These are phyloP conservation scores for Trichonephila clavipes DNA, from an alignment of 1,140 invertebrate genomes.

Conservation along the genomic window DNA sequence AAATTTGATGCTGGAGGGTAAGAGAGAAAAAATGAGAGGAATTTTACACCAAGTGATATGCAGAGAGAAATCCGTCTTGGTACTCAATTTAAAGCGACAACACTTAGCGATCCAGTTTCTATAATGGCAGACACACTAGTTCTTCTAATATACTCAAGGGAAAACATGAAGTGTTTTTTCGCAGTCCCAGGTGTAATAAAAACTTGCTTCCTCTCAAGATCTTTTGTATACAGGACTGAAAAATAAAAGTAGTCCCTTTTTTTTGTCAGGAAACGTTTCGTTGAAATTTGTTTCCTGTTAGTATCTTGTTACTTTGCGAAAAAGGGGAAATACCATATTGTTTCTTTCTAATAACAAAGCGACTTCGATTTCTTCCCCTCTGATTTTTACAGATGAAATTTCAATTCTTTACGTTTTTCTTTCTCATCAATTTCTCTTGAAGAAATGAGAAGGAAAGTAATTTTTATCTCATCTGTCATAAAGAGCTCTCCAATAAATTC, in stretches of 20 bases:
- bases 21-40: not conserved
- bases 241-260: constrained; percentile 3
- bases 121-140: constrained; percentile 52
- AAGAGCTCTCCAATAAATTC: too few species aligned
- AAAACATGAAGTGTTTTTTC: constrained; percentile 4
- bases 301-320: constrained; percentile 6
- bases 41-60: not conserved
- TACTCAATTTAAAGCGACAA: constrained; percentile 65
- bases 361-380: not conserved
- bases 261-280: constrained; percentile 4
- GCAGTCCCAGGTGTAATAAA: constrained; percentile 54
- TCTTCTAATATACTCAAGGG: constrained; percentile 53
- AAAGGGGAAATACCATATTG: not conserved
- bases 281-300: constrained; percentile 39
- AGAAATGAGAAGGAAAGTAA: not conserved
- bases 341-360: not conserved
- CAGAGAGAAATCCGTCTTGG: not conserved
- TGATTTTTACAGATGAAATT: not conserved
- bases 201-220: constrained; percentile 46
- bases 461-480: too few species aligned
- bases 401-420: not conserved
- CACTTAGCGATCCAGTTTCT: constrained; percentile 63
- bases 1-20: constrained; percentile 5
- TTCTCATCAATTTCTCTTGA: not conserved
- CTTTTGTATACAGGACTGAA: constrained; percentile 25